phyloP scores from a whole-genome alignment of 64 coral and sea anemone species.

The Pachyseris speciosa region DNA sequence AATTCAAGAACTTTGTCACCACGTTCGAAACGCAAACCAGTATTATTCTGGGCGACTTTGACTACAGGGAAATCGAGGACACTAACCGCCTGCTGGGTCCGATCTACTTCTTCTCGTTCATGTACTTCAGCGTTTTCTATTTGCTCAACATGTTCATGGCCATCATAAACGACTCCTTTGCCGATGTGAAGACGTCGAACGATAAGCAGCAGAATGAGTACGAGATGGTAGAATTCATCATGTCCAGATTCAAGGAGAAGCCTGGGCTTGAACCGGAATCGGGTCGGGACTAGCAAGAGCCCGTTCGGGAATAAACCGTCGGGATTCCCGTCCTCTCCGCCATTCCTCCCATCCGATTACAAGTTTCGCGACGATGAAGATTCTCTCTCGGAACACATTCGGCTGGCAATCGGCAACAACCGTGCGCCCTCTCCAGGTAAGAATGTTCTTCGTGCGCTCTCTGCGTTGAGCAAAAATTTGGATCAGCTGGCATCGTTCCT shows the following conservation, averaged over 20 bases:
- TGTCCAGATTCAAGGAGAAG: constrained; percentile 67
- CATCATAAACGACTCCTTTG: constrained; percentile 91
- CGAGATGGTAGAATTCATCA: constrained; percentile 92
- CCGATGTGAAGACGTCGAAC: constrained; percentile 71
- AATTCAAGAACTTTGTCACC: constrained; percentile 56
- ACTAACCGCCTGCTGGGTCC: constrained; percentile 74
- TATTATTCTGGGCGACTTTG: constrained; percentile 89
- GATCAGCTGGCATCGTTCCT: background rate
- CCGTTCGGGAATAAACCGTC: background rate
- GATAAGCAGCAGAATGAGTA: constrained; percentile 78
- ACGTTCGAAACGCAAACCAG: constrained; percentile 76
- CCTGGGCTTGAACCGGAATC: constrained; percentile 35
- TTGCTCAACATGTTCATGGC: constrained; percentile 98
- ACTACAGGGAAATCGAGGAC: constrained; percentile 51
- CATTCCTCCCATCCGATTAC: constrained; percentile 17
- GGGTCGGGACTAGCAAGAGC: background rate
- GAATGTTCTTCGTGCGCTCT: background rate
- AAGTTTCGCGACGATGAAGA: constrained; percentile 6
- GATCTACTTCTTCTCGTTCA: constrained; percentile 86
- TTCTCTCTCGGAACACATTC: background rate
- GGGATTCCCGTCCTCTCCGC: constrained; percentile 16
- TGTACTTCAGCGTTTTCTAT: constrained; percentile 95
- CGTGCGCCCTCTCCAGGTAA: background rate
- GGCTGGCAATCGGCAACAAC: background rate
- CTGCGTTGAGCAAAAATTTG: background rate